Evolutionary conservation across 2,888 invertebrate genomes (phyloP).

Genomic region (Cheiracanthium punctorium): DNA sequence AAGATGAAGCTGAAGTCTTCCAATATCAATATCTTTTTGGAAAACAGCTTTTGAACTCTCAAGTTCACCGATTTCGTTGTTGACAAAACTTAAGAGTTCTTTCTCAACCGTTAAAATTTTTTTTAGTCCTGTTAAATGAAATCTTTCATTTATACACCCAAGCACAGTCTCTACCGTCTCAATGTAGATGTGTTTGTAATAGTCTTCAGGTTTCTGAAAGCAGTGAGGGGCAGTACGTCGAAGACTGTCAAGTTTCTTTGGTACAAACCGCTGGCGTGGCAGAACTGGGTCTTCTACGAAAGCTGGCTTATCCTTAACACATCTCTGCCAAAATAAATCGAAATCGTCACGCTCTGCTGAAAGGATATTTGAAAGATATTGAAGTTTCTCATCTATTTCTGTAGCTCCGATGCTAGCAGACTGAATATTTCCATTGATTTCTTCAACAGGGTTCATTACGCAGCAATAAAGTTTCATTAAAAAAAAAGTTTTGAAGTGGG

Average conservation of each 20-base stretch:
- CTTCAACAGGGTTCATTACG: not conserved
- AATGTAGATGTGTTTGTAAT: too few species aligned
- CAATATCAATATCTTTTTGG: not conserved
- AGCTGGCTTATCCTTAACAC: not conserved
- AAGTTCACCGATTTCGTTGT: not conserved
- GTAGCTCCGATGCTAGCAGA: not conserved
- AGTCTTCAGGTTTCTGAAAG: not conserved
- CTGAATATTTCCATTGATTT: too few species aligned
- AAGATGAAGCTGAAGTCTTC: not conserved
- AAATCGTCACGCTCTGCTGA: not conserved
- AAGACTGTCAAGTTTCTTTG: not conserved
- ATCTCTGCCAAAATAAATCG: not conserved
- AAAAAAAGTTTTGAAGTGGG: constrained; percentile 13
- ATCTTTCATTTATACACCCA: not conserved
- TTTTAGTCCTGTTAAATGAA: not conserved
- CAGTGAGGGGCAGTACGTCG: not conserved
- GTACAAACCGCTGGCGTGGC: not conserved
- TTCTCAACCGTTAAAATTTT: not conserved
- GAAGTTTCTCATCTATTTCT: not conserved
- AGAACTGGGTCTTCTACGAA: not conserved
- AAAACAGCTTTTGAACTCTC: not conserved
- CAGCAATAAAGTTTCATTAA: not conserved
- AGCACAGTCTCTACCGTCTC: not conserved
- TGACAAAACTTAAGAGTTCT: not conserved
- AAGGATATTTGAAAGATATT: not conserved